A percentile compares a stretch with the other conserved stretches of the same genome.
These are phyloP conservation scores for Anser cygnoides DNA, from an alignment of 2,113 vertebrate species.

Conservation along the genomic window DNA sequence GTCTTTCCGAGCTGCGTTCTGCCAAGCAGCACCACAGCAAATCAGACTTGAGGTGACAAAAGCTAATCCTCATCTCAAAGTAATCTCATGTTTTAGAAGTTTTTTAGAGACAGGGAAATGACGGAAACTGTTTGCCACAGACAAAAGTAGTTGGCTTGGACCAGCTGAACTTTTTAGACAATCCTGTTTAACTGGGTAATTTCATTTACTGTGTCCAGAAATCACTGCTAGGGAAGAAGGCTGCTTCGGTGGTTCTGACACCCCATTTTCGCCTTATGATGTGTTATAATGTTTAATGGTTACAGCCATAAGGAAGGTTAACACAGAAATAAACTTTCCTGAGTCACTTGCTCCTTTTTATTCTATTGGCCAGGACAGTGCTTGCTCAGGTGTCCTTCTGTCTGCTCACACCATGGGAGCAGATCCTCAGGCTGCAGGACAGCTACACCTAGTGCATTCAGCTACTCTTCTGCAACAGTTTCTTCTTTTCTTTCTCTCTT, in stretches of 20 bases:
- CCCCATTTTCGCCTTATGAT: background rate
- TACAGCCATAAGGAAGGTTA: background rate
- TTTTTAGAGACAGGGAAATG: background rate
- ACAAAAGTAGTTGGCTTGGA: background rate
- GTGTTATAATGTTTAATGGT: background rate
- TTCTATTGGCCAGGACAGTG: background rate
- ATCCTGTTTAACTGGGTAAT: background rate
- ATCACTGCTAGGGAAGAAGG: background rate
- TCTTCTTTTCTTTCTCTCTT: background rate
- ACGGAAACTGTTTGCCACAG: background rate
- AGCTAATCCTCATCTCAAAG: background rate
- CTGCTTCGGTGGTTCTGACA: background rate
- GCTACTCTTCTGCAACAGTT: background rate
- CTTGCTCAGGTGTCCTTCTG: background rate
- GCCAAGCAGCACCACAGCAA: background rate
- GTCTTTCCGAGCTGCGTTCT: background rate
- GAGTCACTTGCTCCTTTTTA: background rate
- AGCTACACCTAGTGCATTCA: background rate
- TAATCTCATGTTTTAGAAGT: background rate
- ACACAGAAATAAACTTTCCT: background rate
- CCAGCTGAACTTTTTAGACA: background rate
- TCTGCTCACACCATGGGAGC: background rate
- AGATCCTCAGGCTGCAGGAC: background rate
- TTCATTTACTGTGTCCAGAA: background rate
- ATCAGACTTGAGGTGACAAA: background rate